Evolutionary conservation across 2,888 invertebrate species (phyloP).

Genomic region (Gymnoscelis rufifasciata): DNA sequence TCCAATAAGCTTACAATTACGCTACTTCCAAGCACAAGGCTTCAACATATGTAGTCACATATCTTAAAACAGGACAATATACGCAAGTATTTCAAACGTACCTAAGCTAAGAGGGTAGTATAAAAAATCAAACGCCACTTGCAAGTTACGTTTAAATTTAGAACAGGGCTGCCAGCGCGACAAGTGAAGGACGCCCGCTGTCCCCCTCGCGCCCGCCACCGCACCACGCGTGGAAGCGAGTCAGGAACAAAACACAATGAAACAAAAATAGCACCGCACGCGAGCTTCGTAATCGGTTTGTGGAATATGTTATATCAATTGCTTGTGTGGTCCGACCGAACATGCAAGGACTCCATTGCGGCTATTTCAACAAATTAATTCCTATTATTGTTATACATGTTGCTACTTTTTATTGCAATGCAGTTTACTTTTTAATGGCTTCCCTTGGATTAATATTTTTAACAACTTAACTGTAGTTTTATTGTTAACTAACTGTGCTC

Average conservation of each 20-base stretch:
- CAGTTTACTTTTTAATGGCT: no score
- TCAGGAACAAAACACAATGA: slow-evolving; percentile 36
- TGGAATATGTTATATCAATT: slow-evolving; percentile 38
- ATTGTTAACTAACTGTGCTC: no score
- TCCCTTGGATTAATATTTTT: no score
- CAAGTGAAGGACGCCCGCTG: slow-evolving; percentile 65
- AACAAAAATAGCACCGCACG: slow-evolving; percentile 66
- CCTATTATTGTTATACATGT: background rate
- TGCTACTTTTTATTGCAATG: no score
- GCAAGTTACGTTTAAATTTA: slow-evolving; percentile 17
- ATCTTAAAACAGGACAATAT: no score
- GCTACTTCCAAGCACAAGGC: no score
- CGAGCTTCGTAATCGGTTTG: slow-evolving; percentile 45
- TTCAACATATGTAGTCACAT: no score
- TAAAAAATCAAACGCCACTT: background rate
- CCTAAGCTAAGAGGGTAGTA: background rate
- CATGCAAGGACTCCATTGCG: background rate
- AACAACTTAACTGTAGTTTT: no score
- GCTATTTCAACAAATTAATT: background rate
- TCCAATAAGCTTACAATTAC: no score
- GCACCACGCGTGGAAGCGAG: background rate
- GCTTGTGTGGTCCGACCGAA: slow-evolving; percentile 22
- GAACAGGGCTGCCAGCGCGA: slow-evolving; percentile 39
- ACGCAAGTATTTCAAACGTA: no score
- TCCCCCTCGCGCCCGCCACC: slow-evolving; percentile 43